Base-by-base conservation (phyloP, 2,888 invertebrate species). In the Drosophila vallismaia region DNA sequence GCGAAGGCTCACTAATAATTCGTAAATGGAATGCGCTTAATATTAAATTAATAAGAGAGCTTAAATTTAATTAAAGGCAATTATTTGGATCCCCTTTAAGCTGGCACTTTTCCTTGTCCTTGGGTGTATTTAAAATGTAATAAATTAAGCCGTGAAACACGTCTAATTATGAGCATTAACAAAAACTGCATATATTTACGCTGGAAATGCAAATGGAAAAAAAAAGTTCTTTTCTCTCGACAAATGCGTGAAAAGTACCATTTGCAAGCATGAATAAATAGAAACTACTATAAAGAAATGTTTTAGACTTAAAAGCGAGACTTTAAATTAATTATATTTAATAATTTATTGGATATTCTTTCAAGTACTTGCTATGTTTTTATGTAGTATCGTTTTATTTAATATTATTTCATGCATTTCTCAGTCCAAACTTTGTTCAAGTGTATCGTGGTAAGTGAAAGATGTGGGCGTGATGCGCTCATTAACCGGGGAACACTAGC, bases 81-180 rank as follows among this genome's bases (percentile, higher is more conserved):
- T 60, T 60, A 59, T 24, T 19, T 31, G 9, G 3, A 33, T 5
- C 19, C 2, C 19, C 9, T 36, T n/a, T 10, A 19, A 49, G 31
- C 49, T 36, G 7, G 9, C 10, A 8, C 5, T 4, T 24, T 40
- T 48, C 63, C 24, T 48, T n/a, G 12, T 38, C 29, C 60, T 2
- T 38, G 4, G 4, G 24, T 6, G 38, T 46, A 40, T 66, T 66
- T 68, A 38, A 68, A 54, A 46, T 46, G 54, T 12, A 48, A 46
- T 54, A 8, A 74, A 56, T 74, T 66, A 74, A 70, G 60, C 46
- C 14, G 28, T 29, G 57, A n/a, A 70, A 62, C 58, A 70, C 55
- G 40, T 62, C 66, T 58, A 70, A 74, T 74, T 74, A 74, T 70
- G 74, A 55, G 58, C 63, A 58, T 74, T 74, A 66, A 58, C 55